A percentile compares a stretch with the other conserved stretches of the same genome.
Conservation (phyloP, 1,140 invertebrate species). For the Apis laboriosa region DNA sequence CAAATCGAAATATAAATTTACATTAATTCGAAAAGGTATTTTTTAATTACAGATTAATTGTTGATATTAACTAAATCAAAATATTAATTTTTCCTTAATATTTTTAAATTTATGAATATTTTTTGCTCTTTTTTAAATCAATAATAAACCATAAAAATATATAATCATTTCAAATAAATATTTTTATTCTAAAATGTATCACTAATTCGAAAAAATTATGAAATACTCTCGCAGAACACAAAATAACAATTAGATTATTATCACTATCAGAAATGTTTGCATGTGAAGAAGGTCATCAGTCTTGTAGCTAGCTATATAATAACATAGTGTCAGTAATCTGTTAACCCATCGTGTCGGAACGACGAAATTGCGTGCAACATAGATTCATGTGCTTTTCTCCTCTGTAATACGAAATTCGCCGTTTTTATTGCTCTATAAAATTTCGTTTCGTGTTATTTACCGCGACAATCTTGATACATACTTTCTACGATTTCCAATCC, state of each 20-base stretch:
- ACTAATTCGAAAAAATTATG: too few species aligned
- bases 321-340: conserved; percentile 33
- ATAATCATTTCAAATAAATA: too few species aligned
- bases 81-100: too few species aligned
- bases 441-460: not conserved
- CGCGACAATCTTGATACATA: not conserved
- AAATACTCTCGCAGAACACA: not conserved
- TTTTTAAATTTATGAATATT: too few species aligned
- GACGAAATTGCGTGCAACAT: conserved; percentile 20
- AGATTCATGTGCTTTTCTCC: not conserved
- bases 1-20: too few species aligned
- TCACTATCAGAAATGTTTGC: not conserved
- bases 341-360: conserved; percentile 18
- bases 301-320: not conserved
- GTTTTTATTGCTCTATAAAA: conserved; percentile 5
- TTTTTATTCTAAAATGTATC: too few species aligned
- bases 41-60: too few species aligned
- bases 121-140: too few species aligned
- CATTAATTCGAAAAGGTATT: too few species aligned
- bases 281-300: conserved; percentile 6
- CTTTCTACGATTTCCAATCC: not conserved
- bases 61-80: too few species aligned
- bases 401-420: not conserved
- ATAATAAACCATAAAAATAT: too few species aligned
- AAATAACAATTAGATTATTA: not conserved